These are phyloP conservation scores for Eulemur rubriventer DNA, from an alignment of 2,797 vertebrate genomes.

Conservation along the genomic window DNA sequence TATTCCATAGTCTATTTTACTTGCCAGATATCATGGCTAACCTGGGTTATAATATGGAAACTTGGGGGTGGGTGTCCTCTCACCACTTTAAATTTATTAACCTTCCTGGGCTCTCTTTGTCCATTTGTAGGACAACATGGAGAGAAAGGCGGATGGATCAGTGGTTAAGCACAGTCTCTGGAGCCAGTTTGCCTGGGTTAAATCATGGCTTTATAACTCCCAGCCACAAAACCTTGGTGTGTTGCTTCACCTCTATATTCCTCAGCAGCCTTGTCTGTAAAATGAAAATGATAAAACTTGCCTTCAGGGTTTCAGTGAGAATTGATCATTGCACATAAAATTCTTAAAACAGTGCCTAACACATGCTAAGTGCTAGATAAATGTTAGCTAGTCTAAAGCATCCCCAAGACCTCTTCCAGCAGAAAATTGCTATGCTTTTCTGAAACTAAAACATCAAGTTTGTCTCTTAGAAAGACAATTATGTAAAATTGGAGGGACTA, in stretches of 20 bases:
- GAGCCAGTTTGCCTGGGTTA: not conserved
- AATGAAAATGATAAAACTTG: not conserved
- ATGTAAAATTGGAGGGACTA: not conserved
- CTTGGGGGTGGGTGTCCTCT: no score
- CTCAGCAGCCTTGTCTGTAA: not conserved
- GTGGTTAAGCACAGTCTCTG: not conserved
- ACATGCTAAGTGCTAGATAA: not conserved
- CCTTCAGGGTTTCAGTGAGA: not conserved
- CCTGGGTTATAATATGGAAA: not conserved
- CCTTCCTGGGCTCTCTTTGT: not conserved
- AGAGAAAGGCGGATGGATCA: not conserved
- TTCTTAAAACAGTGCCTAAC: not conserved
- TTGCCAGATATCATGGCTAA: not conserved
- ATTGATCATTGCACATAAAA: not conserved
- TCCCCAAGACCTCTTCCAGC: not conserved
- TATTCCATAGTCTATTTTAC: not conserved
- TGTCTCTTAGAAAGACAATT: not conserved
- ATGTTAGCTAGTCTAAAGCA: not conserved
- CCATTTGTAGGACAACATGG: not conserved
- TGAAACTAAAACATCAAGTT: not conserved
- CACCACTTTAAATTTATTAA: not conserved
- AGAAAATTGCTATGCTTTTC: not conserved
- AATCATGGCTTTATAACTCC: not conserved
- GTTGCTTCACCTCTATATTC: not conserved
- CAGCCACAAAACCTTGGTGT: not conserved